Evolutionary conservation across 2,113 vertebrate species (phyloP), one percentile per base, ranked within the genome.

Genomic region (Clupea harengus): DNA sequence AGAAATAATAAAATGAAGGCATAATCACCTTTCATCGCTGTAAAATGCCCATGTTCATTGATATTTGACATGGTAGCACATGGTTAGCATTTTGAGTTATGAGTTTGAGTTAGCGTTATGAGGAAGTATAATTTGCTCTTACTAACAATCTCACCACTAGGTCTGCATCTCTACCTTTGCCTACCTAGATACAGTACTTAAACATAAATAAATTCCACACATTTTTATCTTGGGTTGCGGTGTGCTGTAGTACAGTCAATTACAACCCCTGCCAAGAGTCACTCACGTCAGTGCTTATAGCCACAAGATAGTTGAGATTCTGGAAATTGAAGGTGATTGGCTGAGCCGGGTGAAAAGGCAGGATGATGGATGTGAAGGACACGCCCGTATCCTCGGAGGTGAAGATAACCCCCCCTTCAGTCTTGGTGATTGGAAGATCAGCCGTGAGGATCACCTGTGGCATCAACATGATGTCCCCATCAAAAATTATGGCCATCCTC

Each of bases 361-460:
- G 91, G 49, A 92, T 91, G 82, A 93, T 90, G 82, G 91, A 90
- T 81, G 86, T 91, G 87, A 96, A 96, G 28, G 92, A 93, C 1
- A 93, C 91, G 0, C 93, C 95, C 0, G 95, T 95, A 8, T 96
- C 95, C 0, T 83, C 90, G 8, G 95, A 96, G 46, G 93, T 95
- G 84, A 95, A 95, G 87, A 96, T 93, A 81, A 94, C 82, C 64
- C 95, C 95, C 1, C 95, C 94, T 11, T 87, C 83, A n/a, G 90
- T 47, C 28, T 93, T 82, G 8, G 93, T 47, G 45, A 92, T 88
- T 0, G 93, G 92, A 0, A 89, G 87, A 89, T 95, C 93, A 0
- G 93, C 94, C 0, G 92, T 95, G 87, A 96, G 25, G 87, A 96
- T 95, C 85, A 96, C 94, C 95, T 96, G 89, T 52, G 17, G 28